Conservation (phyloP, 2,888 invertebrate genomes). For the Drosophila mimetica region DNA sequence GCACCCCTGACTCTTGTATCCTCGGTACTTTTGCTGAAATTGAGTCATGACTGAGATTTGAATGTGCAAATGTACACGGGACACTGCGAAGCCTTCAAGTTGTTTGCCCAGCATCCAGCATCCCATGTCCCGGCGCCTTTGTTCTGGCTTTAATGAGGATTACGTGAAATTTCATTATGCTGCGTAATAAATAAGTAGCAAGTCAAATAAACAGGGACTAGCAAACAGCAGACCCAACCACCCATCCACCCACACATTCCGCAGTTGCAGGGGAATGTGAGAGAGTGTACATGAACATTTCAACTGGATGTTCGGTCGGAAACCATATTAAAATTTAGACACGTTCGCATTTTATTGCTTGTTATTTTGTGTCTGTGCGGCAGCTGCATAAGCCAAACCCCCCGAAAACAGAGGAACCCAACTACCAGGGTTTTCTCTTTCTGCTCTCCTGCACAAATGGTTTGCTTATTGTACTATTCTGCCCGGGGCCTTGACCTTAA, state of each 20-base stretch:
- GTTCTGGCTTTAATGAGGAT: constrained; percentile 60
- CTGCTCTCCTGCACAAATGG: neutral
- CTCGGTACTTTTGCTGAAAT: constrained; percentile 17
- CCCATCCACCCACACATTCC: constrained; percentile 23
- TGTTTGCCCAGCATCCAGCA: constrained; percentile 14
- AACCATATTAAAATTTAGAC: constrained; percentile 76
- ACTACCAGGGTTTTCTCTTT: neutral
- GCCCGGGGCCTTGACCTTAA: neutral
- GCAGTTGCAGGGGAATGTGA: constrained; percentile 33
- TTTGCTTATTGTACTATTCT: neutral
- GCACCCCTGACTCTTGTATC: neutral
- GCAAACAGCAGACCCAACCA: constrained; percentile 1
- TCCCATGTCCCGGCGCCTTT: constrained; percentile 11
- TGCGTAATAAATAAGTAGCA: constrained; percentile 69
- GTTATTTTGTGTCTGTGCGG: constrained; percentile 33
- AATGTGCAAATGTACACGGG: constrained; percentile 16
- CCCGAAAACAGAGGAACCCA: neutral
- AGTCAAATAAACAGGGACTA: constrained; percentile 59
- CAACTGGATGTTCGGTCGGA: constrained; percentile 34
- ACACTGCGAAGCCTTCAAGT: constrained; percentile 9
- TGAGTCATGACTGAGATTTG: constrained; percentile 41
- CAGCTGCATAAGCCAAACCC: constrained; percentile 20
- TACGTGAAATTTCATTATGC: constrained; percentile 71
- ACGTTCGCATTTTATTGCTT: constrained; percentile 76
- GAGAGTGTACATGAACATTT: constrained; percentile 23